Evolutionary conservation across 2,797 vertebrate genomes (phyloP), one percentile per base, ranked within the genome.

Genomic region (Clarias pachynema): DNA sequence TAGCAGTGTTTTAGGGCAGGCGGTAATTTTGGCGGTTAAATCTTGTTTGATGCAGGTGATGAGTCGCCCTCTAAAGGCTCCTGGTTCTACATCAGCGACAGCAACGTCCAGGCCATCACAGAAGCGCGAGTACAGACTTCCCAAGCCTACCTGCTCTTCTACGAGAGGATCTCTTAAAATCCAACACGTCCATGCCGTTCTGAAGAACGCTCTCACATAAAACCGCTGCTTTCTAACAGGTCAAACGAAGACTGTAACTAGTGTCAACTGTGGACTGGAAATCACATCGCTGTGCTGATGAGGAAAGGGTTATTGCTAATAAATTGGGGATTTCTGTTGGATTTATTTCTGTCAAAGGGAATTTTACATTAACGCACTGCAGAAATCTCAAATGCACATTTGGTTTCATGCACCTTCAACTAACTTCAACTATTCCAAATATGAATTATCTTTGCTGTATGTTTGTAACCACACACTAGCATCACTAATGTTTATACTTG

Each of bases 111-210:
- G 89, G 93, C 96, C 0, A 97, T 97, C 85, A 92, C 96, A 26
- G 92, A 94, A 77, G 89, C 92, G 6, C 96, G 96, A 94, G 98
- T 98, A 84, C 95, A 97, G 85, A 95, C 92, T 88, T 96, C 96
- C 2, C 98, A 99, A 93, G 98, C 98, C 62, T 99, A 99, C 95
- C 97, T 99, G 90, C 96, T 99, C 18, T 99, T 99, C 92, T 99
- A 99, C 10, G 98, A 99, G 92, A 95, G 96, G 91, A 93, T 97
- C 89, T 87, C 89, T n/a, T 95, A 91, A 53, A 49, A 3, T 34
- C 74, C 22, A 16, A 22, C 24, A 24, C 1, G 5, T 29, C 37
- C 49, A 69, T 16, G 1, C 29, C 24, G 6, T 60, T 9, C 20
- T 72, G 29, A 70, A 60, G 29, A 66, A 40, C 4, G 9, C 12